Conservation (phyloP, 2,797 vertebrate species). For the Tauraco hartlaubi region DNA sequence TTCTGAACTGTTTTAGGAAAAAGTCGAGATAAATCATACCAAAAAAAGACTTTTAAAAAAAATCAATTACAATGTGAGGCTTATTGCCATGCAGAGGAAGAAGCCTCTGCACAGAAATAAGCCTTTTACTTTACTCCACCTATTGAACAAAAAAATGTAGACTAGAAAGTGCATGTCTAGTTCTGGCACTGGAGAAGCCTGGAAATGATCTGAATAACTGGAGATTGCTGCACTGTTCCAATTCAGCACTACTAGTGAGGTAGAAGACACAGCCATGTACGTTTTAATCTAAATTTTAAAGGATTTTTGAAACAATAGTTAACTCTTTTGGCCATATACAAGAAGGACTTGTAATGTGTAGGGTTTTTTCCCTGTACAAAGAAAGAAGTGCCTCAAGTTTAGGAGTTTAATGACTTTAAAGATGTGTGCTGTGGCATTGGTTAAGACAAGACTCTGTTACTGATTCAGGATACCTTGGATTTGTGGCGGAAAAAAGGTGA, state of each 20-base stretch:
- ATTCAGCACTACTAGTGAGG: neutral
- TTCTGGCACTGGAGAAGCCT: neutral
- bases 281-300: neutral
- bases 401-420: fast-evolving
- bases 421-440: neutral
- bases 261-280: neutral
- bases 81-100: constrained; percentile 19
- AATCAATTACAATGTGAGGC: neutral
- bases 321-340: fast-evolving
- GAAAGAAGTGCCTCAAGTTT: neutral
- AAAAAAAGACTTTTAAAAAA: constrained; percentile 15
- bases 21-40: constrained; percentile 32
- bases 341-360: neutral
- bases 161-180: neutral
- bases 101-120: neutral
- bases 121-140: constrained; percentile 5
- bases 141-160: neutral
- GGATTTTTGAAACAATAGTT: neutral
- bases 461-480: neutral
- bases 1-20: constrained; percentile 37
- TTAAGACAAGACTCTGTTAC: neutral
- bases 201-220: neutral
- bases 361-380: neutral
- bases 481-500: neutral
- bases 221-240: neutral